Evolutionary conservation across 2,113 vertebrate species (phyloP).

Genomic region (Sander lucioperca): DNA sequence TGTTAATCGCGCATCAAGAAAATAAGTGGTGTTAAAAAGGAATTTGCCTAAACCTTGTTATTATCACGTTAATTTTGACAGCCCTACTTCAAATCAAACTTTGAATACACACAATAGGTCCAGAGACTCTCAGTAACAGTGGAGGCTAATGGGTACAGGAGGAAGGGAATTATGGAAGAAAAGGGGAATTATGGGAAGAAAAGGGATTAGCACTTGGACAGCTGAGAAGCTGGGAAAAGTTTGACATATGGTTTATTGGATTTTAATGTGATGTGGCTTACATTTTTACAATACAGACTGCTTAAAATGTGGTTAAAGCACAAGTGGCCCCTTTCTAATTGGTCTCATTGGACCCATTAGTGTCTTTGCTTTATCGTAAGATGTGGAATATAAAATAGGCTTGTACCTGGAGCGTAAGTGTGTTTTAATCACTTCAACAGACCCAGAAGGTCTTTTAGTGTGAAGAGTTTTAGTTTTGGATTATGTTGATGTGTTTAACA

Average conservation of each 20-base stretch:
- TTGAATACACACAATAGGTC: neutral
- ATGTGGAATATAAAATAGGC: conserved; percentile 35
- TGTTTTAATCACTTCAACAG: conserved; percentile 50
- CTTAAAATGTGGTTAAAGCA: conserved; percentile 42
- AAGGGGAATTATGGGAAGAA: conserved; percentile 46
- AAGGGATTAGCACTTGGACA: conserved; percentile 51
- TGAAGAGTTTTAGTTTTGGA: conserved; percentile 29
- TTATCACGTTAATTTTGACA: too few species aligned
- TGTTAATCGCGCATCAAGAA: too few species aligned
- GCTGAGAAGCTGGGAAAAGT: conserved; percentile 56
- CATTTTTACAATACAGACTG: conserved; percentile 36
- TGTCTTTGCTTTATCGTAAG: conserved; percentile 39
- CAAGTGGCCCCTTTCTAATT: conserved; percentile 54
- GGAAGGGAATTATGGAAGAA: conserved; percentile 38
- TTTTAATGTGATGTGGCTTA: conserved; percentile 41
- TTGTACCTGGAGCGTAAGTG: conserved; percentile 10
- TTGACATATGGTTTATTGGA: conserved; percentile 54
- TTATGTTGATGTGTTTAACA: conserved; percentile 59
- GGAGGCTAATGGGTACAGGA: neutral
- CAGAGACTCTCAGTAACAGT: neutral
- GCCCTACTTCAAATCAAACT: too few species aligned
- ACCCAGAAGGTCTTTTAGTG: conserved; percentile 2
- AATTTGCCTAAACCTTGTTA: too few species aligned
- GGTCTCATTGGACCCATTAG: conserved; percentile 61
- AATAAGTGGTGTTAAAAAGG: too few species aligned